phyloP scores from a whole-genome alignment of 2,888 invertebrate genomes.

The Tetragnatha montana region DNA sequence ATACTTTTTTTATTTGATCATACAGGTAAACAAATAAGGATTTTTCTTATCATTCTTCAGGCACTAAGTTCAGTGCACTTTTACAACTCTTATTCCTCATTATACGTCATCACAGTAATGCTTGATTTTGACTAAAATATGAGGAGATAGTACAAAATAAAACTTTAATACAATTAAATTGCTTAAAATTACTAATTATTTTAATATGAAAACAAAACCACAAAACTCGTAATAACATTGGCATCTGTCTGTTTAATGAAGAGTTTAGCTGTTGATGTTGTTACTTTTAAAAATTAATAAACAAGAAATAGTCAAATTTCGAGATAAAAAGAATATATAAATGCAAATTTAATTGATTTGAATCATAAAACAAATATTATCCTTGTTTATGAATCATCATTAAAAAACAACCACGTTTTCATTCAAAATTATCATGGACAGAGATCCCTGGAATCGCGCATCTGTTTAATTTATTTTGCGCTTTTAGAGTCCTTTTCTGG shows the following conservation, averaged over 20 bases:
- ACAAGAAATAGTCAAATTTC: no score
- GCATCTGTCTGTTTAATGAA: neutral
- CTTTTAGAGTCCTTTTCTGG: no score
- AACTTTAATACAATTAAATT: neutral
- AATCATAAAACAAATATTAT: no score
- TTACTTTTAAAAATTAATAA: no score
- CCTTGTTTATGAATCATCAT: no score
- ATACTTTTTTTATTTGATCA: constrained; percentile 15
- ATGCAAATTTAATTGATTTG: no score
- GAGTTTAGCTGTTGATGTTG: constrained; percentile 10
- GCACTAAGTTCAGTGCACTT: neutral
- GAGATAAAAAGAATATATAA: no score
- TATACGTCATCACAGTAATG: neutral
- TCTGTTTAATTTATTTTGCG: no score
- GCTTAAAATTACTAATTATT: neutral
- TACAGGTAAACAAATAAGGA: constrained; percentile 9
- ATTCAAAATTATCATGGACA: no score
- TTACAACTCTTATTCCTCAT: no score
- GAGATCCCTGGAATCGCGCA: no score
- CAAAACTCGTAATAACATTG: constrained; percentile 27
- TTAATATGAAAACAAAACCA: constrained; percentile 9
- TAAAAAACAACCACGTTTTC: no score
- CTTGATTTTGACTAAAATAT: neutral
- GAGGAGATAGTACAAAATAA: neutral
- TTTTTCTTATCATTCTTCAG: neutral